Percentiles rank a stretch among this genome's conserved stretches.
Conservation (phyloP, 1,140 invertebrate species). For the Atta cephalotes region DNA sequence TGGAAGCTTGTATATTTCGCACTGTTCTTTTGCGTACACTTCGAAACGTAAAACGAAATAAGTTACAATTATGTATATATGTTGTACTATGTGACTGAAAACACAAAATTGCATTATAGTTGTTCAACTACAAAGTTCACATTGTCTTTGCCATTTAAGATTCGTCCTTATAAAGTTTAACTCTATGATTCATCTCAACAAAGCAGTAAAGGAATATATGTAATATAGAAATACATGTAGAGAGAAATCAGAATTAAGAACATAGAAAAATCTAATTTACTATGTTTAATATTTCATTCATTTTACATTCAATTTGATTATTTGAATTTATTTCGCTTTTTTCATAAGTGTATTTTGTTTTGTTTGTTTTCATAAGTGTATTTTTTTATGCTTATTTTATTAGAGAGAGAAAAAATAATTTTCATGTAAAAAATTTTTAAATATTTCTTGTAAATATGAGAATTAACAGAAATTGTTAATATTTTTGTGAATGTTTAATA, state of each 20-base stretch:
- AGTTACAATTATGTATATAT: constrained; percentile 19
- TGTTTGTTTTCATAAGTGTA: neutral
- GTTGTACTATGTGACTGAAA: neutral
- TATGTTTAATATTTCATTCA: neutral
- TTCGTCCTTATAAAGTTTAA: neutral
- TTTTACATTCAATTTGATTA: neutral
- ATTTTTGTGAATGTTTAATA: neutral
- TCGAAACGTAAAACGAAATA: neutral
- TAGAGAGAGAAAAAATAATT: neutral
- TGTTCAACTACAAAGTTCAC: neutral
- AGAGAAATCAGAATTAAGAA: neutral
- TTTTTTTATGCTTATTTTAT: neutral
- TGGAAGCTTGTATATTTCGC: neutral
- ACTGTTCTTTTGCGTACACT: neutral
- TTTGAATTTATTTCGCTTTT: neutral
- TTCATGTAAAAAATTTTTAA: neutral
- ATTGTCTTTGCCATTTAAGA: neutral
- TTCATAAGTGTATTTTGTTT: neutral
- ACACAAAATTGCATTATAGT: constrained; percentile 33
- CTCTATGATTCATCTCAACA: neutral
- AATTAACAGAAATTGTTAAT: neutral
- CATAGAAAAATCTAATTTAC: neutral
- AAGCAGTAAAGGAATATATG: neutral
- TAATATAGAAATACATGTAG: neutral
- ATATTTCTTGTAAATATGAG: neutral